phyloP scores from a whole-genome alignment of 2,797 vertebrate genomes.

The Tolypeutes matacus region DNA sequence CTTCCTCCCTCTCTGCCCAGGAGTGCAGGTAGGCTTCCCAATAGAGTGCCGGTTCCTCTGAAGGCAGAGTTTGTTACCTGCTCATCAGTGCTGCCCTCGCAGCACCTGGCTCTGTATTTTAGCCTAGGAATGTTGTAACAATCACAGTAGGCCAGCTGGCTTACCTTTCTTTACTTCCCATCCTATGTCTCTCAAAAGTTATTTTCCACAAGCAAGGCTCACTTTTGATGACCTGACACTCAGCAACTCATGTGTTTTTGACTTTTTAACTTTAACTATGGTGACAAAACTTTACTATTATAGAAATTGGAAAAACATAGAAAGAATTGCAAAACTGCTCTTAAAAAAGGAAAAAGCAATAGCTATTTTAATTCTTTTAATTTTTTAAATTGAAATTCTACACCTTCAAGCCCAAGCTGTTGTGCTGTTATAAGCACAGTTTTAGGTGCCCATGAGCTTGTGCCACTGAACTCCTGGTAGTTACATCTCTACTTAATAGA shows the following conservation, averaged over 20 bases:
- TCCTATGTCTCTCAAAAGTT: neutral
- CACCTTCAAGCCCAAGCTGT: neutral
- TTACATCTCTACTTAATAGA: neutral
- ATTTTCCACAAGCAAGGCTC: neutral
- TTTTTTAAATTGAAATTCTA: conserved; percentile 32
- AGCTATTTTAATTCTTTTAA: neutral
- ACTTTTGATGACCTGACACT: neutral
- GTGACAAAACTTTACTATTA: neutral
- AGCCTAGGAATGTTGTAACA: neutral
- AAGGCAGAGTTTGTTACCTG: neutral
- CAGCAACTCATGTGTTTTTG: neutral
- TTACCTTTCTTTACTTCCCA: neutral
- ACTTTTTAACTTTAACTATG: conserved; percentile 35
- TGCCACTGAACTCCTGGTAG: neutral
- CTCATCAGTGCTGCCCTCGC: neutral
- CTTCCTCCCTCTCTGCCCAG: neutral
- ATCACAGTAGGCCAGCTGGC: neutral
- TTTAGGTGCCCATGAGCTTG: neutral
- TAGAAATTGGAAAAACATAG: conserved; percentile 37
- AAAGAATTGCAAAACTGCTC: neutral
- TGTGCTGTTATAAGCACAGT: neutral
- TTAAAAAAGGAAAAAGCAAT: neutral
- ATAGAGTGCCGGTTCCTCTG: neutral
- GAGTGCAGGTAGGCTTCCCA: neutral
- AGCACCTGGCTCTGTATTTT: neutral